These are phyloP conservation scores for Plectus sambesii DNA, from an alignment of 1,140 invertebrate species.

Conservation along the genomic window DNA sequence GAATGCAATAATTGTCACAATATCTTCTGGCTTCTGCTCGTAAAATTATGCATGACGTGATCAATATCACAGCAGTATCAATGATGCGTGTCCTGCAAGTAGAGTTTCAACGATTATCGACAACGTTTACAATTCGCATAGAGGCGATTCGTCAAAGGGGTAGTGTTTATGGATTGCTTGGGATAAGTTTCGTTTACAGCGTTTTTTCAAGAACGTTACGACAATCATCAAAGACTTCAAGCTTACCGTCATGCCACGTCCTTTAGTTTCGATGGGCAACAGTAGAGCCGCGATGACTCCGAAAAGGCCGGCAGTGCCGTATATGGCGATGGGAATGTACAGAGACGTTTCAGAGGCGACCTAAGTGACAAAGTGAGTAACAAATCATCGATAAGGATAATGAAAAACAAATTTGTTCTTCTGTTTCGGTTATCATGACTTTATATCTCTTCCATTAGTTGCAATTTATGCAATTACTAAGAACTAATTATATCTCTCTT, in stretches of 20 bases:
- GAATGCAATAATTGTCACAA: too few species aligned
- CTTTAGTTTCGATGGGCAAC: constrained; percentile 67
- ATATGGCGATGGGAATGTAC: constrained; percentile 60
- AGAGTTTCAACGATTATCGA: too few species aligned
- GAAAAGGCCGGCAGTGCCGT: constrained; percentile 60
- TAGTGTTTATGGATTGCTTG: too few species aligned
- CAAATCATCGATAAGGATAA: constrained; percentile 55
- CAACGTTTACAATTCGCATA: too few species aligned
- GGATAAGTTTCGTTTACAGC: too few species aligned
- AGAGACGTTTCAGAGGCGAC: constrained; percentile 64
- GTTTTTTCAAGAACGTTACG: too few species aligned
- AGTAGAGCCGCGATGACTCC: constrained; percentile 62
- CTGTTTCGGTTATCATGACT: not conserved
- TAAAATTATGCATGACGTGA: too few species aligned
- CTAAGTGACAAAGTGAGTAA: constrained; percentile 82
- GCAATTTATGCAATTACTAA: not conserved
- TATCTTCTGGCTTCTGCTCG: too few species aligned
- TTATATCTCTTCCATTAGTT: not conserved
- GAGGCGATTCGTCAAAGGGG: too few species aligned
- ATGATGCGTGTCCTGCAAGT: too few species aligned
- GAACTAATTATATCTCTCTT: not conserved
- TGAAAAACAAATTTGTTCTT: constrained; percentile 10
- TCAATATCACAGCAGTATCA: too few species aligned
- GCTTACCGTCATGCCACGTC: constrained; percentile 45
- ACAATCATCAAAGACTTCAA: too few species aligned